Evolutionary conservation across 2,888 invertebrate species (phyloP), one percentile per base, ranked within the genome.

Genomic region (Odontothrips loti): DNA sequence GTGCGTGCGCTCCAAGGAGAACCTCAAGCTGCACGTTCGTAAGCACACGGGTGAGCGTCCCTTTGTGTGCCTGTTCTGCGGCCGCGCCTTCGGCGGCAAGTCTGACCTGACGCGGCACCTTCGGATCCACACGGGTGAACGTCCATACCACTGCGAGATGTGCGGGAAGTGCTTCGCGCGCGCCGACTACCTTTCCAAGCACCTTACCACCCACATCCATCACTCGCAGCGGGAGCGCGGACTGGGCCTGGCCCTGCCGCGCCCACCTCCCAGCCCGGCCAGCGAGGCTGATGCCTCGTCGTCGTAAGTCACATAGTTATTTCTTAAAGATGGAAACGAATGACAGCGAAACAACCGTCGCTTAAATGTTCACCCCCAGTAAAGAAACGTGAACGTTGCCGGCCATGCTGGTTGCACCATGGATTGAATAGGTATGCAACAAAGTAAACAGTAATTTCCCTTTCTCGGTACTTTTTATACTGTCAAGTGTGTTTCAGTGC

Each of bases 111-210:
- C 95, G 27, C 92, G 95, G 47, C 96, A 96, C 87, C 89, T 96
- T 83, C 91, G 96, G 84, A 96, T 96, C 84, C 96, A 96, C 87
- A 96, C 96, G 17, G 96, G 96, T 68, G 96, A 96, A 88, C 89
- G 96, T 83, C 96, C 96, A 51, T 96, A 96, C 88, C 95, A 95
- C 87, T 96, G 96, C 89, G 95, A 96, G 88, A 95, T 95, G 87
- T 96, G 96, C 88, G 96, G 95, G 84, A 96, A 96, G 88, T 95
- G 95, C 87, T 96, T 96, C 88, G 96, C 96, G 47, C 90, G 96
- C 80, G 96, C 96, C 81, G 96, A 96, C 87, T 96, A 96, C 86
- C 91, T 96, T 82, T 95, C 95, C 85, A 96, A 96, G 88, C 96
- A 96, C 88, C 91, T 96, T 84, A 96, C 96, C 83, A 96, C 96